These are phyloP conservation scores for Urocynchramus pylzowi DNA, from an alignment of 2,113 vertebrate genomes.

Conservation along the genomic window DNA sequence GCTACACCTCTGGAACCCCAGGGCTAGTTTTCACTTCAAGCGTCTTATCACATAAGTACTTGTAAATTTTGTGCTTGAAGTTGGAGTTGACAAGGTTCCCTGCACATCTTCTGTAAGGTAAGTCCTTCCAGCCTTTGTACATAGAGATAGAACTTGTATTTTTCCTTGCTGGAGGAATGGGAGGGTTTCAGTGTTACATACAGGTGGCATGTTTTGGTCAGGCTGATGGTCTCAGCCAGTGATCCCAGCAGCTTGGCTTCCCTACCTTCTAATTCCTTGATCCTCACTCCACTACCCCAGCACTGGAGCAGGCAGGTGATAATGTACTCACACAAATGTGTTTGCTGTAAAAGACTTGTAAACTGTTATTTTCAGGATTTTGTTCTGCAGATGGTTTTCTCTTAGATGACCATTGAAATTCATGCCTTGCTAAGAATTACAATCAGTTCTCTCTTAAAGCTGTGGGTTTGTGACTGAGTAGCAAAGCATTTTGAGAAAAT, in stretches of 20 bases:
- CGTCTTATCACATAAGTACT: not conserved
- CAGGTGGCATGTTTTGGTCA: not conserved
- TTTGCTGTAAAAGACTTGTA: not conserved
- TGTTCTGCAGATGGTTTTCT: not conserved
- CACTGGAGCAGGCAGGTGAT: not conserved
- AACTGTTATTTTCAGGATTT: not conserved
- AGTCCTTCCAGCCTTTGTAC: not conserved
- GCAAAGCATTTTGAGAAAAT: not conserved
- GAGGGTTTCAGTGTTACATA: not conserved
- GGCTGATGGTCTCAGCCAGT: not conserved
- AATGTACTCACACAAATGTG: not conserved
- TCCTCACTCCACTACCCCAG: not conserved
- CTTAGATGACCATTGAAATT: not conserved
- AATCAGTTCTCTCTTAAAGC: not conserved
- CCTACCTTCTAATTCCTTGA: not conserved
- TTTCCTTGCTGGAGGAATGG: not conserved
- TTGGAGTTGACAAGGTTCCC: not conserved
- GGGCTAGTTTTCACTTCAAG: not conserved
- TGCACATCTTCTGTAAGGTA: not conserved
- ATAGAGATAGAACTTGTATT: not conserved
- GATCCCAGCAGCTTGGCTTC: not conserved
- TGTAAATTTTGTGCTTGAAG: not conserved
- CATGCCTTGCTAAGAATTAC: not conserved
- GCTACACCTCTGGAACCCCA: not conserved
- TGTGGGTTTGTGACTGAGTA: not conserved